phyloP scores from a whole-genome alignment of 2,888 invertebrate species.

The Bhutanitis thaidina region DNA sequence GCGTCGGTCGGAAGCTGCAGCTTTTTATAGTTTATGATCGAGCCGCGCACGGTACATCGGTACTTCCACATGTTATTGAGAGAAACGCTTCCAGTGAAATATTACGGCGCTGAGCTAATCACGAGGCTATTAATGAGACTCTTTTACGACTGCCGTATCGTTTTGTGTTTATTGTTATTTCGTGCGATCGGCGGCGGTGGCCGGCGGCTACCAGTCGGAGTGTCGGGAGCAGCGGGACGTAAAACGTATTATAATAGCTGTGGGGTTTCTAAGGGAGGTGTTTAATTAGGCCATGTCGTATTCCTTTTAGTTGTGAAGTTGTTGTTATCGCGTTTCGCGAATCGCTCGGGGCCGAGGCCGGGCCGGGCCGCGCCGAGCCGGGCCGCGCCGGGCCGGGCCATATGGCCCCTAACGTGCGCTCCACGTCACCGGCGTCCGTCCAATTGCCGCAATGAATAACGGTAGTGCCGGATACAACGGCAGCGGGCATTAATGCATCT shows the following conservation, averaged over 20 bases:
- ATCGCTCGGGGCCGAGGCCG: too few relatives aligned
- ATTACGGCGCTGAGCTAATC: slow-evolving; percentile 44
- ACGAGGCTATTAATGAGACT: slow-evolving; percentile 38
- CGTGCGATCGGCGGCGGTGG: slow-evolving; percentile 14
- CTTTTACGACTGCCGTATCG: slow-evolving; percentile 37
- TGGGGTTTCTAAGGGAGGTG: background rate
- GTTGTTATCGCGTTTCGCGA: slow-evolving; percentile 35
- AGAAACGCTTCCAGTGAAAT: slow-evolving; percentile 43
- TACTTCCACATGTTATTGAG: slow-evolving; percentile 39
- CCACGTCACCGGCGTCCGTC: slow-evolving; percentile 30
- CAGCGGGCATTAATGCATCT: slow-evolving; percentile 45
- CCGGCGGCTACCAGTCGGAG: background rate
- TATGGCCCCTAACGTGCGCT: slow-evolving; percentile 34
- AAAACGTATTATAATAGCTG: background rate
- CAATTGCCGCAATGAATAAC: slow-evolving; percentile 44
- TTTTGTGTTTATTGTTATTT: slow-evolving; percentile 31
- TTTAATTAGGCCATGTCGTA: background rate
- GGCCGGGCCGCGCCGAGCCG: too few relatives aligned
- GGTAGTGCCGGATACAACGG: slow-evolving; percentile 34
- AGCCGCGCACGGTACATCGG: slow-evolving; percentile 35
- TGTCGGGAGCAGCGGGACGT: background rate
- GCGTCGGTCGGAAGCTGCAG: slow-evolving; percentile 47
- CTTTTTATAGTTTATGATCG: slow-evolving; percentile 48
- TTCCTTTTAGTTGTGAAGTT: slow-evolving; percentile 21
- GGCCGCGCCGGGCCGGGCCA: slow-evolving; percentile 19